Conservation (phyloP, 2,797 vertebrate genomes). For the Spinus pinus region DNA sequence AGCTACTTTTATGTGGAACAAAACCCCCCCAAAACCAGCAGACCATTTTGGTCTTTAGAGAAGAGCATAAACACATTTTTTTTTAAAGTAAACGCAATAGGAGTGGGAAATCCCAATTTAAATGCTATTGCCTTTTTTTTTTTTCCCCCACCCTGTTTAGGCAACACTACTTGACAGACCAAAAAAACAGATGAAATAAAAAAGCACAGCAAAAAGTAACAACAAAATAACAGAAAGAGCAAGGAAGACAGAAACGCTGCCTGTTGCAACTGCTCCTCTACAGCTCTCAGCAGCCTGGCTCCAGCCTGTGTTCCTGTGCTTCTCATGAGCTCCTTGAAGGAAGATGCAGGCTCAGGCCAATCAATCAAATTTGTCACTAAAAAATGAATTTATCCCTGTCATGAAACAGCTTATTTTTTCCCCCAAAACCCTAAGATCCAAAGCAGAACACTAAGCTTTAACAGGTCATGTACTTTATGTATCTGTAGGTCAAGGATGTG, state of each 20-base stretch:
- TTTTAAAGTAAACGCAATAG: not conserved
- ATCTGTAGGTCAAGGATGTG: not conserved
- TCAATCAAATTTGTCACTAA: not conserved
- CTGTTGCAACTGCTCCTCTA: not conserved
- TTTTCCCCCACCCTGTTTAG: fast-evolving
- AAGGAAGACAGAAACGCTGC: not conserved
- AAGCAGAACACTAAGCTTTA: not conserved
- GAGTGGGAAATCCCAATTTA: not conserved
- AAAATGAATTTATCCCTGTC: not conserved
- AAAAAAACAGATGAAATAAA: not conserved
- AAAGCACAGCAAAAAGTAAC: not conserved
- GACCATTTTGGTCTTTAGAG: not conserved
- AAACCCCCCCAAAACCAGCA: not conserved
- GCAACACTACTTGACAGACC: not conserved
- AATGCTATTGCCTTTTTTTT: not conserved
- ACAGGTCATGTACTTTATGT: not conserved
- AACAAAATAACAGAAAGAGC: not conserved
- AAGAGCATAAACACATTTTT: not conserved
- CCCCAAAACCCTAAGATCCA: not conserved
- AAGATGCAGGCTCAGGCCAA: not conserved
- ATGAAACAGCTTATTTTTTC: not conserved
- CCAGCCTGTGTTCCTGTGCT: fast-evolving
- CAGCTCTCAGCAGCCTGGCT: not conserved
- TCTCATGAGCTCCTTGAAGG: not conserved
- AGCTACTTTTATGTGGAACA: not conserved